phyloP scores from a whole-genome alignment of 2,797 vertebrate genomes.

The Schizopygopsis pylzovi region DNA sequence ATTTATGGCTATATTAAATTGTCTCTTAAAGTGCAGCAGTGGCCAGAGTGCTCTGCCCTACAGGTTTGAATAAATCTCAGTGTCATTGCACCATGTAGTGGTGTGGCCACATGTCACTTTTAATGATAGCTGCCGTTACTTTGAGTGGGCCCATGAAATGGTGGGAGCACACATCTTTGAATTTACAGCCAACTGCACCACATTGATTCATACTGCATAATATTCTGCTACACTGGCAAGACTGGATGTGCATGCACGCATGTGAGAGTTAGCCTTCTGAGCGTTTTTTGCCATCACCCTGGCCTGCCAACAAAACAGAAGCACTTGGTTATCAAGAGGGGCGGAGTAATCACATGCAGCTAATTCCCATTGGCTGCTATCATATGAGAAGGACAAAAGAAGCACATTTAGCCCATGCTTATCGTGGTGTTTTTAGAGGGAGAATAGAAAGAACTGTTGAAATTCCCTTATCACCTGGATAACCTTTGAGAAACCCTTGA shows the following conservation, averaged over 20 bases:
- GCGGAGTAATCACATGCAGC: not conserved
- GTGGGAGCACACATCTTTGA: constrained; percentile 12
- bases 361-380: constrained; percentile 4
- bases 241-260: not conserved
- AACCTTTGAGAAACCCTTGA: not conserved
- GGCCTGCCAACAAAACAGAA: constrained; percentile 22
- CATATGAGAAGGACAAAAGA: constrained; percentile 2
- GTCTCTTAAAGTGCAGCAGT: not conserved
- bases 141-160: constrained; percentile 33
- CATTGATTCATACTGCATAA: constrained; percentile 35
- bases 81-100: constrained; percentile 7
- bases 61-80: constrained; percentile 12
- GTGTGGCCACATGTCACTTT: constrained; percentile 29
- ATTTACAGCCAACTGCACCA: constrained; percentile 25
- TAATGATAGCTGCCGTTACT: constrained; percentile 33
- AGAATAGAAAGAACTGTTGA: not conserved
- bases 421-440: not conserved
- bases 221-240: constrained; percentile 10
- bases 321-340: constrained; percentile 20
- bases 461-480: constrained; percentile 7
- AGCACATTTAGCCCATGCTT: not conserved
- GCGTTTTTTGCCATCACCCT: constrained; percentile 3
- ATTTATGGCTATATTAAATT: not conserved
- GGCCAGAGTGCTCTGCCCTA: too few species aligned
- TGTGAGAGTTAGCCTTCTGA: not conserved